Conservation (phyloP, 2,888 invertebrate genomes). For the Lasioglossum morio region DNA sequence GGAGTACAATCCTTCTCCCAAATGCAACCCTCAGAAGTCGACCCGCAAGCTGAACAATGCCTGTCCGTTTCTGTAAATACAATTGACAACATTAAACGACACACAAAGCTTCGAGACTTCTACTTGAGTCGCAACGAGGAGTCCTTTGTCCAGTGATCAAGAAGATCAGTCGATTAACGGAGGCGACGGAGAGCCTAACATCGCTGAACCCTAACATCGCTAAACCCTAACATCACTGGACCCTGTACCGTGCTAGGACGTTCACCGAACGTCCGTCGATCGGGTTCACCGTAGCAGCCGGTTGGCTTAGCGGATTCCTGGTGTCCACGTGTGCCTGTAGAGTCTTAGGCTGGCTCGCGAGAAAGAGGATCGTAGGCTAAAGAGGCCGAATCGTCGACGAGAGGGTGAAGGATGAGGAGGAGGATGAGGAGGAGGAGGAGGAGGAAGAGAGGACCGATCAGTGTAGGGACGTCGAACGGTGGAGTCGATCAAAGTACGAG, state of each 20-base stretch:
- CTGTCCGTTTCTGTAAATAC: too few relatives aligned
- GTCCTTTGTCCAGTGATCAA: background rate
- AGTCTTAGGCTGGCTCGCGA: slow-evolving; percentile 8
- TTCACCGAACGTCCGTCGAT: slow-evolving; percentile 38
- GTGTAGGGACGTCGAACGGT: background rate
- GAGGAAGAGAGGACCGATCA: background rate
- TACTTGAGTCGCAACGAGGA: background rate
- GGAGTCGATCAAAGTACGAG: slow-evolving; percentile 23
- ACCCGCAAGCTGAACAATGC: background rate
- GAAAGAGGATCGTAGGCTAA: slow-evolving; percentile 29
- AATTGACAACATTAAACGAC: background rate
- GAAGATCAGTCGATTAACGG: background rate
- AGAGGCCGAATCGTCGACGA: background rate
- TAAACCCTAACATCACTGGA: background rate
- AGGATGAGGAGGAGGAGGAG: background rate
- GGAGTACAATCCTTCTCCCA: background rate
- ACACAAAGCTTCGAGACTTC: background rate
- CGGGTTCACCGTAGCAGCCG: slow-evolving; percentile 61
- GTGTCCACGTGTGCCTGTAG: slow-evolving; percentile 38
- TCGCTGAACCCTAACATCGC: background rate
- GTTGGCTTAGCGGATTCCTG: slow-evolving; percentile 58
- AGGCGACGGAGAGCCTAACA: background rate
- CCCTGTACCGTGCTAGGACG: background rate
- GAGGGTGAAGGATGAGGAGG: background rate
- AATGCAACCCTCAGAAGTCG: too few relatives aligned